These are phyloP conservation scores for Notocelia uddmanniana DNA, from an alignment of 2,888 invertebrate species.

Conservation along the genomic window DNA sequence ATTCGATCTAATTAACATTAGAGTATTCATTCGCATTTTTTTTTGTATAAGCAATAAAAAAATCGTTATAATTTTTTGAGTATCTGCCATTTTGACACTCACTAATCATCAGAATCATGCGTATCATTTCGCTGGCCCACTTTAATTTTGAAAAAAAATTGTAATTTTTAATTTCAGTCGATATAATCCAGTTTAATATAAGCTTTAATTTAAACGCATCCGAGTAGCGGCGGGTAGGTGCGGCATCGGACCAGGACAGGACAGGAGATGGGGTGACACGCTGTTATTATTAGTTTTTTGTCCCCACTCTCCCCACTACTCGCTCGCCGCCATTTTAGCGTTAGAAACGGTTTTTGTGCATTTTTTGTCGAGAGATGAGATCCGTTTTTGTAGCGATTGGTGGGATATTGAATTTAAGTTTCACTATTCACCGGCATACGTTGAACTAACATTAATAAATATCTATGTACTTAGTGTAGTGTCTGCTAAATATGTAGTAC, in stretches of 20 bases:
- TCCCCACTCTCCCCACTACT: slow-evolving; percentile 69
- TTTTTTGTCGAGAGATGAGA: slow-evolving; percentile 62
- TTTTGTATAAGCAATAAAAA: no score
- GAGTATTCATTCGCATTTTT: no score
- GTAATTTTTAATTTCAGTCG: no score
- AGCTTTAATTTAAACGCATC: slow-evolving; percentile 14
- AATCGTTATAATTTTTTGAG: no score
- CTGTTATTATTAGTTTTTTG: slow-evolving; percentile 86
- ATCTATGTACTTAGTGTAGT: not conserved
- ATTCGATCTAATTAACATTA: not conserved
- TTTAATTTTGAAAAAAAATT: not conserved
- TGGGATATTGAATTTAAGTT: slow-evolving; percentile 43
- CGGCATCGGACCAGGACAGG: slow-evolving; percentile 70
- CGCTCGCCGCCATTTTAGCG: slow-evolving; percentile 75
- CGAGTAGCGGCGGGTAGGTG: slow-evolving; percentile 71
- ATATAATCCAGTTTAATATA: slow-evolving; percentile 10
- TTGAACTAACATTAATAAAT: not conserved
- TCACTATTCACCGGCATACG: not conserved
- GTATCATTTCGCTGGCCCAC: not conserved
- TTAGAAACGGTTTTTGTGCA: slow-evolving; percentile 74
- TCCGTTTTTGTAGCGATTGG: slow-evolving; percentile 49
- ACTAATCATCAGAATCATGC: not conserved
- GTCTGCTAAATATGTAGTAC: not conserved
- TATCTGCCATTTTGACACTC: no score
- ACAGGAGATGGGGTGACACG: slow-evolving; percentile 78